Evolutionary conservation across 2,113 vertebrate species (phyloP).

Genomic region (Coptodon rendalli): DNA sequence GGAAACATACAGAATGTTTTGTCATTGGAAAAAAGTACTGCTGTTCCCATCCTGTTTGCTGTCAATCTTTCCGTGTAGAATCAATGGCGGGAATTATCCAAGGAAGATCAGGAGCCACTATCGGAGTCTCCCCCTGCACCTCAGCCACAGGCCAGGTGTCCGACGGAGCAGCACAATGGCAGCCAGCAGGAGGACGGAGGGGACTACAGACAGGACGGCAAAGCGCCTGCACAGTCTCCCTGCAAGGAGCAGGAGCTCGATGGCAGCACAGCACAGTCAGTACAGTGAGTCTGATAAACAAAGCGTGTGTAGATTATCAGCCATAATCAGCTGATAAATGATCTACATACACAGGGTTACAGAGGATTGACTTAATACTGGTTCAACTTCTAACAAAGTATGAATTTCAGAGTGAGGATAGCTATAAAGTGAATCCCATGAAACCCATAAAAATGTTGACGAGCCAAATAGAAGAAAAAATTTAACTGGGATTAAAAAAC

Average conservation of each 20-base stretch:
- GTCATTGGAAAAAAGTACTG: background rate
- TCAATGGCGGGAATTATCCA: conserved; percentile 83
- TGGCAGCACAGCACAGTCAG: conserved; percentile 77
- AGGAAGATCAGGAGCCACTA: conserved; percentile 79
- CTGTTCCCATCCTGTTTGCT: background rate
- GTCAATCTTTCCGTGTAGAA: conserved; percentile 60
- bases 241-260: conserved; percentile 76
- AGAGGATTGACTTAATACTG: background rate
- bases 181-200: conserved; percentile 67
- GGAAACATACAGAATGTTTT: background rate
- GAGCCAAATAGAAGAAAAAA: background rate
- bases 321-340: background rate
- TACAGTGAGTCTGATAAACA: background rate
- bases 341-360: background rate
- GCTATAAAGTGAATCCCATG: background rate
- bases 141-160: conserved; percentile 58
- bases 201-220: conserved; percentile 65
- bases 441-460: background rate
- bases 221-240: conserved; percentile 55
- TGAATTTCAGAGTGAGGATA: background rate
- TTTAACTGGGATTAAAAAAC: background rate
- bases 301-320: background rate
- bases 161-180: conserved; percentile 76
- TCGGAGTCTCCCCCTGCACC: conserved; percentile 66
- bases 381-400: background rate